Percentiles rank a stretch among this genome's conserved stretches.
Evolutionary conservation across 2,888 invertebrate species (phyloP).

Genomic region (Venusia cambrica): DNA sequence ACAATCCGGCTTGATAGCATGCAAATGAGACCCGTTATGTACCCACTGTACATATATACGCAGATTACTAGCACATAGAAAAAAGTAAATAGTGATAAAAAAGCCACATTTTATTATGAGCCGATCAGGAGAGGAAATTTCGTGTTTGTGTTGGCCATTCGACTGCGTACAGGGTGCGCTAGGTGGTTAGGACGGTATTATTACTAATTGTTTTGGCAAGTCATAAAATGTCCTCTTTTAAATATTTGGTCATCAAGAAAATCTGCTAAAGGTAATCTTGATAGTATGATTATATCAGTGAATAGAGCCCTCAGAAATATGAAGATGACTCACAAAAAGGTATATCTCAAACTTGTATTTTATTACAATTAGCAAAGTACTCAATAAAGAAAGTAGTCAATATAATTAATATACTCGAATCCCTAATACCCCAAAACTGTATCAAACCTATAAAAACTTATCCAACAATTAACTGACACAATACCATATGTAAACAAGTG

Average conservation of each 20-base stretch:
- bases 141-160: slow-evolving; percentile 53
- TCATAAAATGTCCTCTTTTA: too few species aligned
- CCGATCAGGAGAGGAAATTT: slow-evolving; percentile 62
- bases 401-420: slow-evolving; percentile 13
- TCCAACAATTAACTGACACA: slow-evolving; percentile 27
- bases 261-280: too few species aligned
- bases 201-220: too few species aligned
- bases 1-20: slow-evolving; percentile 35
- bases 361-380: too few species aligned
- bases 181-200: too few species aligned
- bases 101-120: slow-evolving; percentile 79
- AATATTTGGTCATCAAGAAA: too few species aligned
- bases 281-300: too few species aligned
- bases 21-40: slow-evolving; percentile 37
- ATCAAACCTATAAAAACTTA: slow-evolving; percentile 29
- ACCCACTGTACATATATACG: slow-evolving; percentile 46
- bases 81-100: slow-evolving; percentile 80
- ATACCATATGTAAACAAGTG: slow-evolving; percentile 35
- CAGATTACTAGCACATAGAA: slow-evolving; percentile 67
- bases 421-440: slow-evolving; percentile 26
- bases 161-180: slow-evolving; percentile 54
- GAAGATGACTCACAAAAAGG: too few species aligned
- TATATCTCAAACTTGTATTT: too few species aligned
- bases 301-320: too few species aligned
- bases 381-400: too few species aligned